These are phyloP conservation scores for Leucopternis melanops DNA, from an alignment of 2,113 vertebrate species.

Conservation along the genomic window DNA sequence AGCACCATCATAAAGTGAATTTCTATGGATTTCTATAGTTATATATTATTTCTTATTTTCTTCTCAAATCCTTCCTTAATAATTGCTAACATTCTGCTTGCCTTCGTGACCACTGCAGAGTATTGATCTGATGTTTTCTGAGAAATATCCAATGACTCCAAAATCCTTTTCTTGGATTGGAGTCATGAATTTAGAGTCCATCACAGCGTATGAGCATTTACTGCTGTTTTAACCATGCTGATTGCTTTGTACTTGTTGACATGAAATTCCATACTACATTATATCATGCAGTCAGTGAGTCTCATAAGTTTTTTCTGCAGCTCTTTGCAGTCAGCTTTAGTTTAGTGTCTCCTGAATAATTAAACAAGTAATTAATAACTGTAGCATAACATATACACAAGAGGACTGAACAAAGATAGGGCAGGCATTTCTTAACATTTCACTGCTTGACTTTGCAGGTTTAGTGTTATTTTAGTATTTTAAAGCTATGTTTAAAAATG, in stretches of 20 bases:
- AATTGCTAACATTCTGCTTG: conserved; percentile 2
- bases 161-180: conserved; percentile 4
- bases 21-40: conserved; percentile 4
- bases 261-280: background rate
- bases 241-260: conserved; percentile 19
- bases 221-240: background rate
- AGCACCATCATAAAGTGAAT: background rate
- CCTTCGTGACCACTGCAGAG: background rate
- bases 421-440: background rate
- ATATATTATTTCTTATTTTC: conserved; percentile 4
- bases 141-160: conserved; percentile 19
- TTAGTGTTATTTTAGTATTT: background rate
- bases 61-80: conserved; percentile 34
- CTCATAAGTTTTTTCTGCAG: background rate
- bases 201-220: background rate
- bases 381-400: background rate
- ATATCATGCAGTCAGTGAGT: background rate
- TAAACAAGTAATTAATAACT: conserved; percentile 34
- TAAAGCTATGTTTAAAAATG: background rate
- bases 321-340: background rate
- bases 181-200: conserved; percentile 10
- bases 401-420: background rate
- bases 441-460: background rate
- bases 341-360: conserved; percentile 16
- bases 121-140: conserved; percentile 28